These are phyloP conservation scores for Latrodectus geometricus DNA, from an alignment of 1,140 invertebrate species.

Conservation along the genomic window DNA sequence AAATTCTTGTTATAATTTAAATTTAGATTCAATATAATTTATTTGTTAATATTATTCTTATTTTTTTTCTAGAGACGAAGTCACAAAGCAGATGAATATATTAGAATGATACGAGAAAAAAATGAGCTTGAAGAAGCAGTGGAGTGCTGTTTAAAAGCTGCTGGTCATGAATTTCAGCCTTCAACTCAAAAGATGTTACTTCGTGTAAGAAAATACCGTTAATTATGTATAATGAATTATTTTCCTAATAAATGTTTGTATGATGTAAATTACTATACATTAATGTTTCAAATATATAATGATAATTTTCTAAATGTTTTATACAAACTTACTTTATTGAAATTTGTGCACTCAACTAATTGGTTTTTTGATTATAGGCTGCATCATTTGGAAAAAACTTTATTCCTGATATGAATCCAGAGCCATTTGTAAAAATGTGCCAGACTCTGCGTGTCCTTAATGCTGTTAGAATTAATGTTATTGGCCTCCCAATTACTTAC, in stretches of 20 bases:
- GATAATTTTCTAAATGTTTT: too few relatives aligned
- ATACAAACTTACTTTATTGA: too few relatives aligned
- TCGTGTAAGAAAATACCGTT: constrained; percentile 72
- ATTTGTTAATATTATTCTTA: too few relatives aligned
- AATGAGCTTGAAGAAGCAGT: constrained; percentile 81
- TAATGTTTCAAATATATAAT: too few relatives aligned
- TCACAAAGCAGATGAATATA: constrained; percentile 92
- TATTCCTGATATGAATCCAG: constrained; percentile 80
- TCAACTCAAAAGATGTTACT: constrained; percentile 90
- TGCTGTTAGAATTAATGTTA: constrained; percentile 84
- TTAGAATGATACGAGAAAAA: constrained; percentile 83
- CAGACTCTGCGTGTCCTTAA: constrained; percentile 89
- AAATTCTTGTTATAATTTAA: too few relatives aligned
- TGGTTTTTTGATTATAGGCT: constrained; percentile 73
- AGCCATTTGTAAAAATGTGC: constrained; percentile 89
- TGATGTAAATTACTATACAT: too few relatives aligned
- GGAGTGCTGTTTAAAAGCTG: constrained; percentile 89
- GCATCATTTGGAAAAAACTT: constrained; percentile 97
- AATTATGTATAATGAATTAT: background rate
- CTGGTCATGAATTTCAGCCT: constrained; percentile 88
- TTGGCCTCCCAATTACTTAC: constrained; percentile 91
- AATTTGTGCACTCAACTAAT: background rate
- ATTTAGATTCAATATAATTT: too few relatives aligned
- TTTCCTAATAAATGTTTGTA: too few relatives aligned
- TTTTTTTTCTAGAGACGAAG: constrained; percentile 79